These are phyloP conservation scores for Spilogale gracilis DNA, from an alignment of 2,113 vertebrate species.

Conservation along the genomic window DNA sequence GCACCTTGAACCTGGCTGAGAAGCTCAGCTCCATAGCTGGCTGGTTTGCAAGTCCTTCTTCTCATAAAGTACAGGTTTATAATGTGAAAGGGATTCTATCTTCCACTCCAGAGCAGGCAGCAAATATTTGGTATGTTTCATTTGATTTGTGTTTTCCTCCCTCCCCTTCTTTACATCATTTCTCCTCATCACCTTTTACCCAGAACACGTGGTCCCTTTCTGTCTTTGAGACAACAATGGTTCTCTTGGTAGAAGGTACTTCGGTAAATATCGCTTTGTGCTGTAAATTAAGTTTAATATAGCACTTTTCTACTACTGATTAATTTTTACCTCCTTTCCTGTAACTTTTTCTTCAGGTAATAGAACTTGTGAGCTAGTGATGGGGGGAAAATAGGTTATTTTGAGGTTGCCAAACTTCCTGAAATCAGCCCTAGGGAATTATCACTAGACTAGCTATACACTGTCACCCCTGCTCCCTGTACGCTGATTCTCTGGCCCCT, in stretches of 20 bases:
- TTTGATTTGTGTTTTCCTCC: neutral
- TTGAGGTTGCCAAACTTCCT: neutral
- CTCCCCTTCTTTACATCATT: neutral
- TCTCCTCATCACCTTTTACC: neutral
- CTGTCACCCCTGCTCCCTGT: neutral
- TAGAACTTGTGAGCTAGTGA: neutral
- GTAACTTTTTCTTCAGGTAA: neutral
- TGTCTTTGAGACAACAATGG: neutral
- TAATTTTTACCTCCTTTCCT: neutral
- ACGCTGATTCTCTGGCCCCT: neutral
- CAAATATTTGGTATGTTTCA: neutral
- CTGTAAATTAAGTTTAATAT: neutral
- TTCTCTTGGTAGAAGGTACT: neutral
- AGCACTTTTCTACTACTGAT: neutral
- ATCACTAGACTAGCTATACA: neutral
- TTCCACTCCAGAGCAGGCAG: neutral
- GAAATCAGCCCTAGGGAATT: neutral
- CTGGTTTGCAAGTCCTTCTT: neutral
- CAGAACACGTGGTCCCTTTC: neutral
- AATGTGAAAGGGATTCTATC: neutral
- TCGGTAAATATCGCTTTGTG: neutral
- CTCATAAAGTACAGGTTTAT: neutral
- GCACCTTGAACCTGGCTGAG: neutral
- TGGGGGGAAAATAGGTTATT: conserved; percentile 23
- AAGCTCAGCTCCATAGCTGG: neutral